Percentiles rank a stretch among this genome's conserved stretches.
Conservation (phyloP, 2,888 invertebrate genomes). For the Cheilosia impressa region DNA sequence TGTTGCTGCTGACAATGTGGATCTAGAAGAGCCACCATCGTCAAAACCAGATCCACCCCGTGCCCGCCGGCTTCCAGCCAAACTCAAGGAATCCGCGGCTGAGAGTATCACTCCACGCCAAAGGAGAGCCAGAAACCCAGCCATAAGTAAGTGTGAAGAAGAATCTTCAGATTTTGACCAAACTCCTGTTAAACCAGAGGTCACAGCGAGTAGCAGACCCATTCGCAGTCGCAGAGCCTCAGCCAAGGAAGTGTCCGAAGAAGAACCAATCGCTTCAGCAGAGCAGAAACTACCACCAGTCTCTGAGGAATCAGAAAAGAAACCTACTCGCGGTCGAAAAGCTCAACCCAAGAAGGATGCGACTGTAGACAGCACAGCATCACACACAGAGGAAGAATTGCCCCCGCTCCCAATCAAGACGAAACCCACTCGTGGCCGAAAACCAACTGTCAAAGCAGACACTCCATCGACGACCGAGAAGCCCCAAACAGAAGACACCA, state of each 20-base stretch:
- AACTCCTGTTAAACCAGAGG: neutral
- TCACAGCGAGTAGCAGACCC: neutral
- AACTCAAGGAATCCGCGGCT: neutral
- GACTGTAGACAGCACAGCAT: conserved; percentile 2
- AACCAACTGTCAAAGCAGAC: neutral
- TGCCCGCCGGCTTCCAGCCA: conserved; percentile 3
- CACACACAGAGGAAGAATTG: conserved; percentile 23
- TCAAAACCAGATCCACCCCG: neutral
- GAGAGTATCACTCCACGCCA: neutral
- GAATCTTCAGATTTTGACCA: conserved; percentile 4
- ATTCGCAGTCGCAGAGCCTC: conserved; percentile 11
- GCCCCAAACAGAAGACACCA: neutral
- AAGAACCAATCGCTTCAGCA: neutral
- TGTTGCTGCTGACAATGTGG: neutral
- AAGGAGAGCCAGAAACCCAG: neutral
- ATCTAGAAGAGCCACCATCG: neutral
- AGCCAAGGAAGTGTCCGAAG: neutral
- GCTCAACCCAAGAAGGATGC: conserved; percentile 14
- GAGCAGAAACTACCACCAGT: neutral
- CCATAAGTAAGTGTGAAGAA: neutral
- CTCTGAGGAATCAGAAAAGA: neutral
- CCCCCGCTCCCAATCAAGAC: neutral
- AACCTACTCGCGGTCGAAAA: conserved; percentile 19
- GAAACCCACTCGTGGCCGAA: conserved; percentile 21
- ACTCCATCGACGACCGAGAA: neutral